These are phyloP conservation scores for Melitaea athalia DNA, from an alignment of 2,888 invertebrate genomes.

Conservation along the genomic window DNA sequence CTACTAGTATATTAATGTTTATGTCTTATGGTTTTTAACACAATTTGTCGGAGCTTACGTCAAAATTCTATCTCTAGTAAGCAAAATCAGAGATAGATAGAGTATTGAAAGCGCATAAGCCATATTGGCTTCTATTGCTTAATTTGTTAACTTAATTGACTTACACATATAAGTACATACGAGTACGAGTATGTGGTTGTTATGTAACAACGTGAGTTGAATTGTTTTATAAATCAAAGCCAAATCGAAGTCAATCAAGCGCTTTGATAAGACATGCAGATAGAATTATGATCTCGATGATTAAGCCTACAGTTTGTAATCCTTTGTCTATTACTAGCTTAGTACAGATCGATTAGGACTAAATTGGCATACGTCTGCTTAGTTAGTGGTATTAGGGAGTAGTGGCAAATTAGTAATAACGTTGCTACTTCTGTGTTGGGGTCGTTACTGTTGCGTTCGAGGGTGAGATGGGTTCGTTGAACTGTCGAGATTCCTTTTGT, in stretches of 20 bases:
- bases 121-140: too few species aligned
- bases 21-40: too few species aligned
- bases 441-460: background rate
- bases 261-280: constrained; percentile 40
- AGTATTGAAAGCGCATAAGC: too few species aligned
- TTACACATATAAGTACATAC: background rate
- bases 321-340: constrained; percentile 39
- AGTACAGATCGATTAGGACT: constrained; percentile 30
- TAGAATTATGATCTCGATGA: constrained; percentile 32
- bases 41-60: too few species aligned
- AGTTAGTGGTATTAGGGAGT: constrained; percentile 30
- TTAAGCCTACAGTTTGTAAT: constrained; percentile 35
- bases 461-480: background rate
- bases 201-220: background rate
- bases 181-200: background rate
- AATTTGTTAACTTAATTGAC: too few species aligned
- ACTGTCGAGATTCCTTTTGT: background rate
- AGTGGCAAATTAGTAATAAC: constrained; percentile 24
- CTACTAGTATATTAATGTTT: too few species aligned
- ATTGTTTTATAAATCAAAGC: constrained; percentile 10
- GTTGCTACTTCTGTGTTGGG: background rate
- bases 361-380: constrained; percentile 28
- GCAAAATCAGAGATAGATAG: too few species aligned
- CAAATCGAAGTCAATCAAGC: constrained; percentile 35
- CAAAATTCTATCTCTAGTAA: too few species aligned